Conservation (phyloP, 2,888 invertebrate species). For the Caenorhabditis zanzibari region DNA sequence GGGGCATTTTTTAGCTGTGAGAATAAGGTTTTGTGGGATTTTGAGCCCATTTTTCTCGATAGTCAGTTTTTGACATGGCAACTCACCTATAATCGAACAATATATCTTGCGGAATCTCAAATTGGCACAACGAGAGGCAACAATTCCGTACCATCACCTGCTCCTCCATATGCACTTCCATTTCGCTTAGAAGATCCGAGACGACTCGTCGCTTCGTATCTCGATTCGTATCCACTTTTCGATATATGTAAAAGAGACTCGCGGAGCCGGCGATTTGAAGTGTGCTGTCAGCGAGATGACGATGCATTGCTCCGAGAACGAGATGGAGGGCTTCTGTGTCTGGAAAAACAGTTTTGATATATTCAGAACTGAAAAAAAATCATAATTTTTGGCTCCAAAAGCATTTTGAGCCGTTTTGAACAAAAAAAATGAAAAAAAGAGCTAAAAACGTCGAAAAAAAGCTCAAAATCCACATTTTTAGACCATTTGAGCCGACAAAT, state of each 20-base stretch:
- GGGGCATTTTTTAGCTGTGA: too few species aligned
- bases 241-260: conserved; percentile 77
- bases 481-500: too few species aligned
- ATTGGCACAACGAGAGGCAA: conserved; percentile 94
- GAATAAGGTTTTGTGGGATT: too few species aligned
- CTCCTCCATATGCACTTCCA: conserved; percentile 82
- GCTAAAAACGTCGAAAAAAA: too few species aligned
- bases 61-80: too few species aligned
- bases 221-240: conserved; percentile 79
- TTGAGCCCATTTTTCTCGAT: too few species aligned
- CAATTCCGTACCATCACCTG: conserved; percentile 93
- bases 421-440: too few species aligned
- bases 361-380: too few species aligned
- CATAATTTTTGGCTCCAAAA: neutral
- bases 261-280: conserved; percentile 89
- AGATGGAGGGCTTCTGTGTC: conserved; percentile 84
- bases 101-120: conserved; percentile 95
- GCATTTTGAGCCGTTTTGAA: too few species aligned
- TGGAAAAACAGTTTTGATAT: too few species aligned
- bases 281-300: conserved; percentile 91
- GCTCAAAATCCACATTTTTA: too few species aligned
- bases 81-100: conserved; percentile 83
- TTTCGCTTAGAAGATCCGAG: conserved; percentile 77
- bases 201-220: conserved; percentile 80
- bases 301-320: conserved; percentile 93